Evolutionary conservation across 2,113 vertebrate species (phyloP).

Genomic region (Corythoichthys intestinalis): DNA sequence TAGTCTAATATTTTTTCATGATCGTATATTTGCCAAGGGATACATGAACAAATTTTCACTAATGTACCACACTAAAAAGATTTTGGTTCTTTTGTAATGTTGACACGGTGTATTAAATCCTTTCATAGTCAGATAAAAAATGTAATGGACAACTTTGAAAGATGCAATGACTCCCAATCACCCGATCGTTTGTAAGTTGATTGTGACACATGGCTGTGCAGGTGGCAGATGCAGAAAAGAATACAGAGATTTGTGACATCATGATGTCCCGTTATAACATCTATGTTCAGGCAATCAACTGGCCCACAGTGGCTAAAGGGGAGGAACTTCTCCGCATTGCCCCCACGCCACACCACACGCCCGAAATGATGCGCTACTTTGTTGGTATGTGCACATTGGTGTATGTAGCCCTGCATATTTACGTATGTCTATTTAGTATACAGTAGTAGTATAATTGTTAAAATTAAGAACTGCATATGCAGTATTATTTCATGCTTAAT

Average conservation of each 20-base stretch:
- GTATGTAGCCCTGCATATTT: neutral
- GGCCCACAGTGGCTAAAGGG: conserved; percentile 88
- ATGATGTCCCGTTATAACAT: conserved; percentile 92
- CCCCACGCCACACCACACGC: conserved; percentile 92
- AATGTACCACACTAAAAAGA: too few relatives aligned
- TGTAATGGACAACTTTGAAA: too few relatives aligned
- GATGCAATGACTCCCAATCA: too few relatives aligned
- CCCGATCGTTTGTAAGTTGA: too few relatives aligned
- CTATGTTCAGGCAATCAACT: conserved; percentile 97
- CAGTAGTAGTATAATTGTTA: too few relatives aligned
- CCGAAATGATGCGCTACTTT: conserved; percentile 96
- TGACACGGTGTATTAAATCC: conserved; percentile 21
- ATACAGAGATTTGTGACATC: conserved; percentile 86
- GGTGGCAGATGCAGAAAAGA: conserved; percentile 92
- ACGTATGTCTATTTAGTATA: neutral
- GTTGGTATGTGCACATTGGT: conserved; percentile 74
- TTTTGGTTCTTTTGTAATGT: too few relatives aligned
- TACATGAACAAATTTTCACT: too few relatives aligned
- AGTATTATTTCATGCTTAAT: too few relatives aligned
- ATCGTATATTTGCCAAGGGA: too few relatives aligned
- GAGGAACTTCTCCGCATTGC: conserved; percentile 93
- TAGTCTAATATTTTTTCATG: too few relatives aligned
- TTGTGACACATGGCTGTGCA: conserved; percentile 32
- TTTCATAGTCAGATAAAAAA: neutral
- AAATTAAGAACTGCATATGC: too few relatives aligned